These are phyloP conservation scores for Anastatus disparis DNA, from an alignment of 1,140 invertebrate species.

Conservation along the genomic window DNA sequence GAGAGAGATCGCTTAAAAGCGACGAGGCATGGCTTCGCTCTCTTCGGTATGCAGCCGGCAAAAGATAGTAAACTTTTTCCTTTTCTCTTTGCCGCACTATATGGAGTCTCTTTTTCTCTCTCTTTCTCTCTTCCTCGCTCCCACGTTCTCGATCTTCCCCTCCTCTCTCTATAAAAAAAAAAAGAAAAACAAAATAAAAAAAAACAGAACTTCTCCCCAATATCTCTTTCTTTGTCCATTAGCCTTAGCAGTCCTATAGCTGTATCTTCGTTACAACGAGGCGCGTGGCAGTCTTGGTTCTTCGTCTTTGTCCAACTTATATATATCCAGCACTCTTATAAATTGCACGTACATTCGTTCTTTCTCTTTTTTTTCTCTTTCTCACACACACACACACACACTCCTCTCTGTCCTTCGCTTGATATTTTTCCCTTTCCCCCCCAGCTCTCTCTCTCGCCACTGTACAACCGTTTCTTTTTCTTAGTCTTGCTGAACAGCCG, in stretches of 20 bases:
- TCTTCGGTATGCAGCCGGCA: slow-evolving; percentile 33
- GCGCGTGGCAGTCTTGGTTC: slow-evolving; percentile 44
- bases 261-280: slow-evolving; percentile 43
- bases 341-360: slow-evolving; percentile 18
- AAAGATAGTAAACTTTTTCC: slow-evolving; percentile 40
- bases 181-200: no score
- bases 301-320: slow-evolving; percentile 26
- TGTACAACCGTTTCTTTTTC: not conserved
- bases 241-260: not conserved
- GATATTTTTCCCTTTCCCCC: not conserved
- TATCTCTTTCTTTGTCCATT: slow-evolving; percentile 21
- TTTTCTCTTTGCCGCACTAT: slow-evolving; percentile 19
- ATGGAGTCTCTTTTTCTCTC: not conserved
- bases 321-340: no score
- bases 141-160: slow-evolving; percentile 12
- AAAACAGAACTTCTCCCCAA: no score
- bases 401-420: slow-evolving; percentile 12
- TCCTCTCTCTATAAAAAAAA: no score
- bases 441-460: not conserved
- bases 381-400: not conserved
- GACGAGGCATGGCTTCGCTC: not conserved
- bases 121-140: slow-evolving; percentile 6
- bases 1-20: slow-evolving; percentile 5
- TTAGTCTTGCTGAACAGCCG: not conserved
- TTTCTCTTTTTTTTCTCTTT: slow-evolving; percentile 14